Evolutionary conservation across 2,113 vertebrate species (phyloP), one percentile per base, ranked within the genome.

Genomic region (Sciurus niger): DNA sequence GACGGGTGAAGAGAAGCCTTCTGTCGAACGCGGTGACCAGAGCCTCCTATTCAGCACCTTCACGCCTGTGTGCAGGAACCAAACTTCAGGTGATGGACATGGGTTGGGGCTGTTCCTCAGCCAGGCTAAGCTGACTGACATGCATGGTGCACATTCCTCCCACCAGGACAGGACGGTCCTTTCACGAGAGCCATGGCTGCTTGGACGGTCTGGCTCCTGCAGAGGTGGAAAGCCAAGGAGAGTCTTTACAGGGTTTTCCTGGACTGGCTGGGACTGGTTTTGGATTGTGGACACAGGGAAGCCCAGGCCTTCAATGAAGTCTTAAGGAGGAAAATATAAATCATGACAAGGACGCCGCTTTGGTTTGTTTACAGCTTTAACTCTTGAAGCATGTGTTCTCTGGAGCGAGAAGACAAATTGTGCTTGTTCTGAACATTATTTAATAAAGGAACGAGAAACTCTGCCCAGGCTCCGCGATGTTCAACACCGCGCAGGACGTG

Each of bases 111-210:
- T 34, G 6, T 8, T 32, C n/a, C 28, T 32, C 20, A 17, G 9
- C 90, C 28, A 48, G 76, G 40, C 60, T 37, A 6, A 9, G 48
- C 5, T 12, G 65, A 11, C 60, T 51, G 34, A 28, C 72, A 65
- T 8, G 34, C 34, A 17, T 25, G 9, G 18, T 43, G 6, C 13
- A 18, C 5, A 63, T 10, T 8, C 0, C 74, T 53, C 37, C 8
- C 20, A 1, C 65, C 46, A 18, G 30, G 43, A 12, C 6, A 25
- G 60, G 0, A 10, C 25, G 0, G 1, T 28, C 3, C 60, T 63
- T 22, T 25, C 60, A 22, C 3, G 1, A 25, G 60, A 25, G 60
- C 24, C 3, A 11, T 2, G 0, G 0, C 60, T 63, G 60, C 25
- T 6, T 28, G 60, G 24, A 63, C 60, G 24, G 60, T 3, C 60